Evolutionary conservation across 2,888 invertebrate species (phyloP).

Genomic region (Plutella xylostella): DNA sequence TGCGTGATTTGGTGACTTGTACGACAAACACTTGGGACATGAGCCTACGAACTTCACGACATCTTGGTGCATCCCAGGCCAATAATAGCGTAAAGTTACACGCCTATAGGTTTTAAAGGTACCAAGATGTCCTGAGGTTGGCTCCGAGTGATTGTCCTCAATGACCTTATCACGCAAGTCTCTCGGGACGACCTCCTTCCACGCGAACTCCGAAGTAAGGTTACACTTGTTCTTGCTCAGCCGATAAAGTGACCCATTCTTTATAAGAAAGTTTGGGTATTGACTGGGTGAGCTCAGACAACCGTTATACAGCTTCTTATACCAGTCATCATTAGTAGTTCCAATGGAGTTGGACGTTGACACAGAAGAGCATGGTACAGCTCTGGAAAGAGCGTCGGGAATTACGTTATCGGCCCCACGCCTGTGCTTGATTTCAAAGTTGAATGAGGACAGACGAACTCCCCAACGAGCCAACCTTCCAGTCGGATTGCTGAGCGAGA

Average conservation of each 20-base stretch:
- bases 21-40: slow-evolving; percentile 15
- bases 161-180: slow-evolving; percentile 11
- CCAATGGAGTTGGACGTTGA: slow-evolving; percentile 1
- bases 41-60: slow-evolving; percentile 13
- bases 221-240: slow-evolving; percentile 8
- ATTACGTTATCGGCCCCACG: slow-evolving; percentile 6
- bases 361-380: slow-evolving; percentile 10
- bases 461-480: slow-evolving; percentile 8
- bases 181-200: slow-evolving; percentile 18
- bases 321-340: slow-evolving; percentile 12
- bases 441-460: slow-evolving; percentile 5
- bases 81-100: slow-evolving; percentile 15
- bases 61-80: slow-evolving; percentile 19
- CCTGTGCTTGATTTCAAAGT: slow-evolving; percentile 7
- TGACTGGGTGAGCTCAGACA: slow-evolving; percentile 1
- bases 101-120: slow-evolving; percentile 21
- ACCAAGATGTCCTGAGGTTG: slow-evolving; percentile 17
- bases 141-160: slow-evolving; percentile 13
- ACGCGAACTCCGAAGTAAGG: slow-evolving; percentile 14
- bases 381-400: slow-evolving; percentile 12
- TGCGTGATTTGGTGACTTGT: slow-evolving; percentile 13
- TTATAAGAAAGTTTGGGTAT: slow-evolving; percentile 6
- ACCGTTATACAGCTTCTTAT: slow-evolving; percentile 8
- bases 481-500: slow-evolving; percentile 2
- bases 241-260: slow-evolving; percentile 5